Percentiles rank a stretch among this genome's conserved stretches.
Evolutionary conservation across 2,888 invertebrate genomes (phyloP).

Genomic region (Drosophila histrio): DNA sequence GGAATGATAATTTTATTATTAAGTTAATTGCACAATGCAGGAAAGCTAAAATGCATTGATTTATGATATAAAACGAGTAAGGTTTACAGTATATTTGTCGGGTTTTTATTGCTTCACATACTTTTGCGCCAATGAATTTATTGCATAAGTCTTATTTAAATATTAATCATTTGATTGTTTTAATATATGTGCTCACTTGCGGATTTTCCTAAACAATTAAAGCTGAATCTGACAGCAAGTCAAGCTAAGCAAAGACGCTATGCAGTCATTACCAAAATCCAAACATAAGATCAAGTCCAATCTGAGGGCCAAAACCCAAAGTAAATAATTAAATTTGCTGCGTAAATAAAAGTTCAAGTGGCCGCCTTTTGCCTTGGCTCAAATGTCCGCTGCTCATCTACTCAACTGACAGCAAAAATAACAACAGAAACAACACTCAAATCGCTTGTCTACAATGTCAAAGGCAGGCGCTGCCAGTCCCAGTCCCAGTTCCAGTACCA

Average conservation of each 20-base stretch:
- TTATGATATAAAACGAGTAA: constrained; percentile 10
- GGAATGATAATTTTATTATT: constrained; percentile 40
- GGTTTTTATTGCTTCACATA: background rate
- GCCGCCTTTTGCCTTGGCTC: constrained; percentile 20
- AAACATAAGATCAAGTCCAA: constrained; percentile 18
- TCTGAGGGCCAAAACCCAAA: constrained; percentile 26
- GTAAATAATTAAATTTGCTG: constrained; percentile 79
- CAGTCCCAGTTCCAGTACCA: background rate
- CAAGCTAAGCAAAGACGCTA: background rate
- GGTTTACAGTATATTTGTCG: constrained; percentile 8
- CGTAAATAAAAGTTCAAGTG: constrained; percentile 74
- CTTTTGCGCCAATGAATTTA: background rate
- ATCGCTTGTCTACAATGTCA: constrained; percentile 71
- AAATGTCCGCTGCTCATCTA: constrained; percentile 38
- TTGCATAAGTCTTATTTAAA: background rate
- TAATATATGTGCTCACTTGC: background rate
- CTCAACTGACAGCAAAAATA: constrained; percentile 33
- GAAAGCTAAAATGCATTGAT: constrained; percentile 16
- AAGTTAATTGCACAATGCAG: constrained; percentile 46
- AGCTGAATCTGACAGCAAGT: background rate
- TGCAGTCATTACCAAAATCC: constrained; percentile 1
- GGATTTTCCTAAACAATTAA: background rate
- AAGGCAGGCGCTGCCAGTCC: constrained; percentile 52
- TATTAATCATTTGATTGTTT: constrained; percentile 3
- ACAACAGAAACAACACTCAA: constrained; percentile 44